Conservation (phyloP, 2,888 invertebrate genomes). For the Torymus auratus region DNA sequence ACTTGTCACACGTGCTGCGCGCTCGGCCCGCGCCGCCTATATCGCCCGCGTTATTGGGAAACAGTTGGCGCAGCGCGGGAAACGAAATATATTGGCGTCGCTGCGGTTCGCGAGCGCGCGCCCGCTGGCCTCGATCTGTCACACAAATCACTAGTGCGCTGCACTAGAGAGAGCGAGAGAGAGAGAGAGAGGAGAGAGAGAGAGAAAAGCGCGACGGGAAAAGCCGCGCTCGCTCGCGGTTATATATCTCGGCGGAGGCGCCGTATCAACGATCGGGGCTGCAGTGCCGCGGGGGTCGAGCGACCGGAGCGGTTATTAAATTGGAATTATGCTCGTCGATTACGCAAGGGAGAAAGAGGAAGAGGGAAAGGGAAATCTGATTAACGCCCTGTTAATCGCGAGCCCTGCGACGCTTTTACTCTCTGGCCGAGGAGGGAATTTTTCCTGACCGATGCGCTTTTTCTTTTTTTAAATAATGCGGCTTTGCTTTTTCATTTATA, state of each 20-base stretch:
- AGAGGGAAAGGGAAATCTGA: slow-evolving; percentile 32
- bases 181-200: slow-evolving; percentile 15
- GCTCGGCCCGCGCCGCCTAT: not conserved
- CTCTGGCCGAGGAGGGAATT: too few species aligned
- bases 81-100: slow-evolving; percentile 70
- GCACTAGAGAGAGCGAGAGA: too few species aligned
- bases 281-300: not conserved
- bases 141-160: slow-evolving; percentile 69
- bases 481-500: too few species aligned
- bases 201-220: slow-evolving; percentile 7
- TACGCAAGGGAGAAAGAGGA: slow-evolving; percentile 4
- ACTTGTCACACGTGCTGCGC: too few species aligned
- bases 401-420: not conserved
- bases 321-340: slow-evolving; percentile 56
- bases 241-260: not conserved
- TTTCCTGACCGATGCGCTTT: too few species aligned
- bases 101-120: slow-evolving; percentile 61
- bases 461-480: too few species aligned
- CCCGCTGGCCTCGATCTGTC: slow-evolving; percentile 72
- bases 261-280: slow-evolving; percentile 42
- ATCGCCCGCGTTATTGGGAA: slow-evolving; percentile 66
- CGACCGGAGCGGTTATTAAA: slow-evolving; percentile 49
- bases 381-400: slow-evolving; percentile 39
- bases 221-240: too few species aligned
- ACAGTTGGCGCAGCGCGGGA: slow-evolving; percentile 67